Percentiles rank a stretch among this genome's conserved stretches.
Conservation (phyloP, 2,113 vertebrate genomes). For the Rhagologus leucostigma region DNA sequence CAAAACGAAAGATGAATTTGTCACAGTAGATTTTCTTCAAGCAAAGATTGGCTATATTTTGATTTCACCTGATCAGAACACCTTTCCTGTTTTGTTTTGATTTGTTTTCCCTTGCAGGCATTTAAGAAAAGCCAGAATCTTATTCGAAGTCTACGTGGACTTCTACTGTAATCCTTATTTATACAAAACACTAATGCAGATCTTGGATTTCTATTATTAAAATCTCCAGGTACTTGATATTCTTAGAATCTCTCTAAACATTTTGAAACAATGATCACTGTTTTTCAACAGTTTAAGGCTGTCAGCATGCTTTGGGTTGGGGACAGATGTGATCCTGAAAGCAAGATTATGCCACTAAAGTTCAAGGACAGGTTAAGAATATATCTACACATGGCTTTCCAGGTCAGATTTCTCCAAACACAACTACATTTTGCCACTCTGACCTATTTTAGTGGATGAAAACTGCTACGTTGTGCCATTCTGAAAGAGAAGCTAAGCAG, state of each 20-base stretch:
- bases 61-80: background rate
- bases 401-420: background rate
- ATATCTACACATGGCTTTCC: background rate
- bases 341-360: background rate
- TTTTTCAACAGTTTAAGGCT: constrained; percentile 46
- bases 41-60: background rate
- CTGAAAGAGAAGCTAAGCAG: background rate
- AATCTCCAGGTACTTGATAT: background rate
- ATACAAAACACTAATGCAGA: background rate
- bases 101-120: background rate
- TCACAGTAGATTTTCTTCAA: background rate
- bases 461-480: background rate
- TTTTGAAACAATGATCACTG: background rate
- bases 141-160: background rate
- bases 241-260: background rate
- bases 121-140: background rate
- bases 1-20: background rate
- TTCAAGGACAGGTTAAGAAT: background rate
- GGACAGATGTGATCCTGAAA: background rate
- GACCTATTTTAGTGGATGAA: background rate
- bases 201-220: background rate
- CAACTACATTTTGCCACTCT: background rate
- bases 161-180: background rate
- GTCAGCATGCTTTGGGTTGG: background rate
- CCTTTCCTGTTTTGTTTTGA: background rate